Percentiles rank a stretch among this genome's conserved stretches.
phyloP scores from a whole-genome alignment of 1,140 invertebrate species.

The Sycophaga agraensis region DNA sequence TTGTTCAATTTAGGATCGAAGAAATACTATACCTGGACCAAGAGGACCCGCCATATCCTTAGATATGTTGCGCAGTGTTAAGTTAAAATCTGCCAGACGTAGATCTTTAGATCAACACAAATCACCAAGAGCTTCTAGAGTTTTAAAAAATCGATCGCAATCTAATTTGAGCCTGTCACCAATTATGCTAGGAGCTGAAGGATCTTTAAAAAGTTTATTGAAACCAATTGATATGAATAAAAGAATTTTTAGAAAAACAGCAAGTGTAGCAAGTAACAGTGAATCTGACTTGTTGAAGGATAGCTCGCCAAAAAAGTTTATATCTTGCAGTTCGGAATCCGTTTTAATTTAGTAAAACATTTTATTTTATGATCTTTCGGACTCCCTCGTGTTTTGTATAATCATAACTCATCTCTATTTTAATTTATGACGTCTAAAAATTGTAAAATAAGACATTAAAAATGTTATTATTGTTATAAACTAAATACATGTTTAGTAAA shows the following conservation, averaged over 20 bases:
- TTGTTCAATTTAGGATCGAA: conserved; percentile 40
- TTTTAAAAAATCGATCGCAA: conserved; percentile 30
- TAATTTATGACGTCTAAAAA: background rate
- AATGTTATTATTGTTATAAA: background rate
- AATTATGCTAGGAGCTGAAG: conserved; percentile 32
- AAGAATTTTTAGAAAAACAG: conserved; percentile 26
- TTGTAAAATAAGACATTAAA: background rate
- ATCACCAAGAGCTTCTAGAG: conserved; percentile 27
- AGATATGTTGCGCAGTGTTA: conserved; percentile 50
- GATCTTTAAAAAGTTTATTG: conserved; percentile 35
- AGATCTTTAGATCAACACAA: conserved; percentile 18
- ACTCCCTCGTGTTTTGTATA: too few species aligned
- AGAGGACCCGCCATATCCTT: conserved; percentile 40
- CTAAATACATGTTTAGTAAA: too few species aligned
- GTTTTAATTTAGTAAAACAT: too few species aligned
- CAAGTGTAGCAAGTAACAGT: conserved; percentile 23
- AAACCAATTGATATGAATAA: conserved; percentile 35
- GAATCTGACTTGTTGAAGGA: conserved; percentile 23
- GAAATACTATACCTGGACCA: conserved; percentile 30
- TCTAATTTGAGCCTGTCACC: conserved; percentile 40
- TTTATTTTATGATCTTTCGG: too few species aligned
- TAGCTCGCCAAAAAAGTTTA: background rate
- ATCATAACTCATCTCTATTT: background rate
- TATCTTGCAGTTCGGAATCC: too few species aligned
- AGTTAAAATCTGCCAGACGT: conserved; percentile 37